Percentiles rank a stretch among this genome's conserved stretches.
These are phyloP conservation scores for Sebastes jordani DNA, from an alignment of 2,797 vertebrate species.

Conservation along the genomic window DNA sequence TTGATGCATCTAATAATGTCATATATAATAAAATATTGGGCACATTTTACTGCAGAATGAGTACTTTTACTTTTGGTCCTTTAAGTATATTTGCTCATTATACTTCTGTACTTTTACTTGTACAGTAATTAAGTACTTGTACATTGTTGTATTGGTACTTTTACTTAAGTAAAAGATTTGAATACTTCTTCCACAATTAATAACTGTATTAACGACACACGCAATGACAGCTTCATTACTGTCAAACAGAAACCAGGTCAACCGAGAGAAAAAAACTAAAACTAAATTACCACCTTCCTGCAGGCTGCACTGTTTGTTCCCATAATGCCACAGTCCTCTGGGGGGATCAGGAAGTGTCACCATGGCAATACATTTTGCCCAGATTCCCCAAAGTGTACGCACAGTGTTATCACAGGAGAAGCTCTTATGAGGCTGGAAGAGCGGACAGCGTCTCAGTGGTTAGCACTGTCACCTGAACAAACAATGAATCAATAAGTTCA, in stretches of 20 bases:
- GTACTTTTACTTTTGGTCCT: neutral
- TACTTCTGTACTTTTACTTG: neutral
- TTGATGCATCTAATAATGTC: neutral
- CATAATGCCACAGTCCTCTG: slow-evolving; percentile 22
- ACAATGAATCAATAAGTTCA: neutral
- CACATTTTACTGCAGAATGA: neutral
- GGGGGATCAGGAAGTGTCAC: slow-evolving; percentile 25
- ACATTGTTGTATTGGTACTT: neutral
- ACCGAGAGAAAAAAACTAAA: neutral
- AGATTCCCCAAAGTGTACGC: slow-evolving; percentile 6
- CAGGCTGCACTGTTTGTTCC: slow-evolving; percentile 34
- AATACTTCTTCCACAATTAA: neutral
- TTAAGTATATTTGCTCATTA: neutral
- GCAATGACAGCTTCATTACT: neutral
- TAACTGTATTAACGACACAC: neutral
- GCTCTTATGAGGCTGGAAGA: neutral
- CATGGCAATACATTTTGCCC: slow-evolving; percentile 24
- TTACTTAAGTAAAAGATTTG: neutral
- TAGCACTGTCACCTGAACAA: neutral
- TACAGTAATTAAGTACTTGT: neutral
- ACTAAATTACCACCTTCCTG: neutral
- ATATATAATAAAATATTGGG: neutral
- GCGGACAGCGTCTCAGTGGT: neutral
- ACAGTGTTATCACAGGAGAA: slow-evolving; percentile 1
- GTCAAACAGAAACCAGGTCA: neutral